Percentiles rank a stretch among this genome's conserved stretches.
Evolutionary conservation across 2,113 vertebrate genomes (phyloP).

Genomic region (Chelonoidis abingdonii): DNA sequence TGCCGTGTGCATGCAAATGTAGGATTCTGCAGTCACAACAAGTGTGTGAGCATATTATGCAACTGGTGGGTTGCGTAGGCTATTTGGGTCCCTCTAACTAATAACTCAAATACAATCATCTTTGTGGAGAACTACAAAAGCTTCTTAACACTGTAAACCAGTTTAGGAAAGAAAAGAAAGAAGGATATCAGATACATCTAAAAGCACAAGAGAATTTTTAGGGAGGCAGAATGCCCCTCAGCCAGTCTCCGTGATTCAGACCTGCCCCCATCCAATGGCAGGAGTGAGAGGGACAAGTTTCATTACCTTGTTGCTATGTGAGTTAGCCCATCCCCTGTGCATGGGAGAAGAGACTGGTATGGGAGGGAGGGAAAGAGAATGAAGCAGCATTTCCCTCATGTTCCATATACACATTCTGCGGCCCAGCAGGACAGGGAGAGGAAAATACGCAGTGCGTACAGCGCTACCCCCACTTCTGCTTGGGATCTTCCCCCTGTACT

Average conservation of each 20-base stretch:
- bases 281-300: neutral
- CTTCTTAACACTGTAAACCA: neutral
- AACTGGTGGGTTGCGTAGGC: neutral
- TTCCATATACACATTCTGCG: neutral
- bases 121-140: neutral
- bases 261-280: neutral
- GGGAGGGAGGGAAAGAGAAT: neutral
- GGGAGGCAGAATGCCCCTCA: neutral
- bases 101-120: neutral
- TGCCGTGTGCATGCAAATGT: neutral
- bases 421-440: neutral
- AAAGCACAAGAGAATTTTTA: neutral
- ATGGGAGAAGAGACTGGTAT: neutral
- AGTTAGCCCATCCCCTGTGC: neutral
- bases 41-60: neutral
- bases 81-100: neutral
- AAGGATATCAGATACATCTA: neutral
- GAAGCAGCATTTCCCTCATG: rapidly evolving
- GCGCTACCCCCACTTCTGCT: neutral
- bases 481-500: too few relatives aligned
- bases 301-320: neutral
- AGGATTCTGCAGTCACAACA: neutral
- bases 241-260: neutral
- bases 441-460: neutral
- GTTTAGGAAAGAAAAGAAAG: neutral